A percentile compares a stretch with the other conserved stretches of the same genome.
Evolutionary conservation across 1,140 invertebrate genomes (phyloP).

Genomic region (Linepithema humile): DNA sequence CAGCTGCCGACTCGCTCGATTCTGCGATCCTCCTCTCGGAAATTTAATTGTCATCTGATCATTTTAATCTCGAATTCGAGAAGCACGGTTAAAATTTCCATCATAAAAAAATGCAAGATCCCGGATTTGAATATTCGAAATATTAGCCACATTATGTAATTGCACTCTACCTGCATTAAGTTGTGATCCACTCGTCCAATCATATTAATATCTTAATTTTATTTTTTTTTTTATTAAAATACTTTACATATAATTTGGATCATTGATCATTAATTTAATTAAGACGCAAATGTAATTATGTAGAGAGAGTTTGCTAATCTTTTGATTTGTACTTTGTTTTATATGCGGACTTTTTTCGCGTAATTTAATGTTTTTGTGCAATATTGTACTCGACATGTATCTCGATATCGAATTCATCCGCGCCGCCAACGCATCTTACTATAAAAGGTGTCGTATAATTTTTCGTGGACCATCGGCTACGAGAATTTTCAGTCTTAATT

Average conservation of each 20-base stretch:
- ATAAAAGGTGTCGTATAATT: conserved; percentile 30
- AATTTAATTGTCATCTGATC: conserved; percentile 75
- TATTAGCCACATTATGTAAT: neutral
- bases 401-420: neutral
- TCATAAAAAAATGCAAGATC: neutral
- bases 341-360: neutral
- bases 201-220: neutral
- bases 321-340: neutral
- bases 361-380: conserved; percentile 26
- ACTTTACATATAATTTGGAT: neutral
- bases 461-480: neutral
- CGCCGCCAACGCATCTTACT: conserved; percentile 66
- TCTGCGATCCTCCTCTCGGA: conserved; percentile 45
- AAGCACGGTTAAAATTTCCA: conserved; percentile 23
- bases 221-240: neutral
- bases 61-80: conserved; percentile 66
- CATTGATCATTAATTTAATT: conserved; percentile 3
- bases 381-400: neutral
- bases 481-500: conserved; percentile 30
- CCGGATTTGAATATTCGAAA: neutral
- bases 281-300: conserved; percentile 14
- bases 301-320: neutral
- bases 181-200: neutral
- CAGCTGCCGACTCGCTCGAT: conserved; percentile 69
- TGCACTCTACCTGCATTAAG: neutral